These are phyloP conservation scores for Oryctolagus cuniculus DNA, from an alignment of 2,113 vertebrate genomes.

Conservation along the genomic window DNA sequence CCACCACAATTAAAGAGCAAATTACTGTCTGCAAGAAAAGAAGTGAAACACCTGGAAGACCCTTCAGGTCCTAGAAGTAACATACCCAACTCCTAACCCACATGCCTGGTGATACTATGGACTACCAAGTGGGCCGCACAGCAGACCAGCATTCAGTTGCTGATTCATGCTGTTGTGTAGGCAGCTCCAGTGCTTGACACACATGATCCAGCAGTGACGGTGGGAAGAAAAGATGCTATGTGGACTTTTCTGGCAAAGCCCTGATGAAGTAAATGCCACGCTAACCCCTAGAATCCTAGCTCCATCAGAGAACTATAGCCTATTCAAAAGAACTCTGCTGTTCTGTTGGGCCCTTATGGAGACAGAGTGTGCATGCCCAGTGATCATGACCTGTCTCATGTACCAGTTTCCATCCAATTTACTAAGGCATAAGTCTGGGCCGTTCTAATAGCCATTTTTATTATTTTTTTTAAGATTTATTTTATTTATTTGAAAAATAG, in stretches of 20 bases:
- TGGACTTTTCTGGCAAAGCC: background rate
- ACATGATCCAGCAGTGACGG: background rate
- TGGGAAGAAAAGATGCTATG: background rate
- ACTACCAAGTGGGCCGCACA: too few relatives aligned
- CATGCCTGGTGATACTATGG: background rate
- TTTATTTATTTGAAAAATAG: too few relatives aligned
- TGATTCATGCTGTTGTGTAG: background rate
- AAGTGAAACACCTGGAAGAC: background rate
- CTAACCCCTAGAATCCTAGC: background rate
- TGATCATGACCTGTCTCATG: background rate
- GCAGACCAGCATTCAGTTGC: too few relatives aligned
- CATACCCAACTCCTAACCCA: background rate
- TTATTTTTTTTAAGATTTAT: too few relatives aligned
- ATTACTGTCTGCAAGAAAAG: background rate
- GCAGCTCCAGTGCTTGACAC: background rate
- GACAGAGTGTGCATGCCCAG: background rate
- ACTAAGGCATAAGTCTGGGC: background rate
- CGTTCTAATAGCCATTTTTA: background rate
- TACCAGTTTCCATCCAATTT: background rate
- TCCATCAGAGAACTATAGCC: background rate
- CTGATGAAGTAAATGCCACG: background rate
- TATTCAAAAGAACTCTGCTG: background rate
- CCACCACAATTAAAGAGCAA: background rate
- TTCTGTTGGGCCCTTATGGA: background rate
- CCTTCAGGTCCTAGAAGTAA: background rate